Evolutionary conservation across 1,140 invertebrate species (phyloP).

Genomic region (Ceratina japonica): DNA sequence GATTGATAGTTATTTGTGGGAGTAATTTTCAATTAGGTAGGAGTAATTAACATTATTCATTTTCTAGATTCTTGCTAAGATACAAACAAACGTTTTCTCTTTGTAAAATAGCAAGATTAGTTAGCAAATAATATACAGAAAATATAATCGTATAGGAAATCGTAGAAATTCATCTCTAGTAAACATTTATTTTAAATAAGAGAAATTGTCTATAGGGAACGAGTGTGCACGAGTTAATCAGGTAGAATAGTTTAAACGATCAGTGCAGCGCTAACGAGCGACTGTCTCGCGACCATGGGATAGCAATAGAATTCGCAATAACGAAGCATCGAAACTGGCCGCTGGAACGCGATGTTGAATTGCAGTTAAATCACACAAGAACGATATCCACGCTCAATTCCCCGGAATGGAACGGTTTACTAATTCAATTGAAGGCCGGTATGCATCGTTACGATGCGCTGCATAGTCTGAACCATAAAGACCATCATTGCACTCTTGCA

Average conservation of each 20-base stretch:
- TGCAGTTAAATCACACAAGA: slow-evolving; percentile 5
- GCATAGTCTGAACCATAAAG: neutral
- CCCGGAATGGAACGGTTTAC: slow-evolving; percentile 11
- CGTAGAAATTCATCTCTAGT: no score
- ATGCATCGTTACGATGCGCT: neutral
- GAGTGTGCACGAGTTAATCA: neutral
- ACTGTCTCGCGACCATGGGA: neutral
- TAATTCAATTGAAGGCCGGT: slow-evolving; percentile 30
- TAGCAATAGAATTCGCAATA: neutral
- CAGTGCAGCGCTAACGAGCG: neutral
- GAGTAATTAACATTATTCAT: no score
- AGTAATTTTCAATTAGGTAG: no score
- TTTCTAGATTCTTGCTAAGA: no score
- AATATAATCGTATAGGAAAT: no score
- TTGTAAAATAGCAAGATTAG: no score
- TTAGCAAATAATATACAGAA: no score
- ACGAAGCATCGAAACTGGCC: slow-evolving; percentile 15
- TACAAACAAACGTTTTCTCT: no score
- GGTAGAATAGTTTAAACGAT: neutral
- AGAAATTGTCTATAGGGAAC: neutral
- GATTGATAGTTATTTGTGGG: no score
- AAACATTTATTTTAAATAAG: no score
- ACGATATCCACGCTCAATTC: slow-evolving; percentile 5
- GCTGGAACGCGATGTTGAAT: neutral
- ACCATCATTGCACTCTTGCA: neutral